A percentile compares a stretch with the other conserved stretches of the same genome.
Evolutionary conservation across 2,888 invertebrate genomes (phyloP).

Genomic region (Sesia bembeciformis): DNA sequence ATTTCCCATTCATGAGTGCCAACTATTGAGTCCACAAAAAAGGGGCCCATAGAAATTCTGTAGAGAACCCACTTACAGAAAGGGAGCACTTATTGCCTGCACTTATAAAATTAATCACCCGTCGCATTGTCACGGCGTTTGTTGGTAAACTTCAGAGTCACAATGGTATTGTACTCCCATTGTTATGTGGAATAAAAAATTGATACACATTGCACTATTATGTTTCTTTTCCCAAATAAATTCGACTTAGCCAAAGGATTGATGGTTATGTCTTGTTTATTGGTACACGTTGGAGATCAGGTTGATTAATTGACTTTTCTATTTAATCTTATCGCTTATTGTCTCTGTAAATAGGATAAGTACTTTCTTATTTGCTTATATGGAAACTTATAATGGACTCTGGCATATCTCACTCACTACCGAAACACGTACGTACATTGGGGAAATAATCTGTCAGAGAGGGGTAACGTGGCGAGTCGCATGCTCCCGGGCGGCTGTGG

Average conservation of each 20-base stretch:
- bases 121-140: constrained; percentile 43
- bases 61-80: constrained; percentile 21
- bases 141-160: constrained; percentile 62
- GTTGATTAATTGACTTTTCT: background rate
- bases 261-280: constrained; percentile 36
- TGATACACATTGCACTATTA: constrained; percentile 23
- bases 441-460: no score
- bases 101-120: constrained; percentile 65
- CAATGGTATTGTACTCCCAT: constrained; percentile 37
- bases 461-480: no score
- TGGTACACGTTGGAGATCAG: background rate
- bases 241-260: constrained; percentile 32
- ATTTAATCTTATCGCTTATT: no score
- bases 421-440: no score
- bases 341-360: no score
- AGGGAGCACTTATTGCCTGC: constrained; percentile 38
- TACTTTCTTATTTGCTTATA: no score
- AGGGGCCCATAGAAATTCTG: constrained; percentile 4
- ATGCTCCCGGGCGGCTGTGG: no score
- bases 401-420: no score
- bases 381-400: no score
- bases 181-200: constrained; percentile 32
- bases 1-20: background rate
- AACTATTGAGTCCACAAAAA: constrained; percentile 1
- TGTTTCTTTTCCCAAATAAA: constrained; percentile 39